Conservation (phyloP, 2,797 vertebrate genomes). For the Cryptoprocta ferox region DNA sequence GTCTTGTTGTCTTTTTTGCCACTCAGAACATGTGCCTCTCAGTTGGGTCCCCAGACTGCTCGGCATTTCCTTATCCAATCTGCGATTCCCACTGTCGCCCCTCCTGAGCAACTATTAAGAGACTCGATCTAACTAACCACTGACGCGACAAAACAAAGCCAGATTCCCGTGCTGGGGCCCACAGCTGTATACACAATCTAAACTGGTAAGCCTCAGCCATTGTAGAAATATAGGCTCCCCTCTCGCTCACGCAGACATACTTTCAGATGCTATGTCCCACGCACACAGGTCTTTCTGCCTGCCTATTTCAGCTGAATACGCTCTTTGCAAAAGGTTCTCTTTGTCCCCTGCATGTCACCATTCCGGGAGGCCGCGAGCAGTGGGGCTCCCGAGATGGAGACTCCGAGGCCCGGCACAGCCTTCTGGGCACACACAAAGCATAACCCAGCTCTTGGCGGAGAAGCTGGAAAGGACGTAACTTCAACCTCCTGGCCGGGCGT, state of each 20-base stretch:
- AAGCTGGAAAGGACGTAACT: not conserved
- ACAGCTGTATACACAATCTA: not conserved
- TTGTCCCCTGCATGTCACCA: constrained; percentile 64
- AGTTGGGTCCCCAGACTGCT: constrained; percentile 24
- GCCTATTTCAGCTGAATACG: constrained; percentile 52
- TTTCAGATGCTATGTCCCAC: not conserved
- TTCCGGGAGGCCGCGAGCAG: not conserved
- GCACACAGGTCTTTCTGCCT: not conserved
- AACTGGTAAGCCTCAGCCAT: not conserved
- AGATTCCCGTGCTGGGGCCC: not conserved
- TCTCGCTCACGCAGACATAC: not conserved
- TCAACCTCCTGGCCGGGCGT: constrained; percentile 26
- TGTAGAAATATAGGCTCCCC: not conserved
- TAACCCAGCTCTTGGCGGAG: not conserved
- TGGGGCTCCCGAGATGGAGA: not conserved
- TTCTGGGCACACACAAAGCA: not conserved
- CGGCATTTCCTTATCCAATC: not conserved
- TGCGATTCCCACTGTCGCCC: not conserved
- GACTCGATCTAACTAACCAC: not conserved
- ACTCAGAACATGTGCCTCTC: constrained; percentile 48
- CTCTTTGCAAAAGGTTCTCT: constrained; percentile 84
- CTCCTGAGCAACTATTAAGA: not conserved
- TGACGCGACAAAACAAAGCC: not conserved
- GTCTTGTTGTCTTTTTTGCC: constrained; percentile 53
- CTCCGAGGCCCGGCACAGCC: not conserved